Percentiles rank a stretch among this genome's conserved stretches.
Evolutionary conservation across 2,888 invertebrate genomes (phyloP).

Genomic region (Apamea monoglypha): DNA sequence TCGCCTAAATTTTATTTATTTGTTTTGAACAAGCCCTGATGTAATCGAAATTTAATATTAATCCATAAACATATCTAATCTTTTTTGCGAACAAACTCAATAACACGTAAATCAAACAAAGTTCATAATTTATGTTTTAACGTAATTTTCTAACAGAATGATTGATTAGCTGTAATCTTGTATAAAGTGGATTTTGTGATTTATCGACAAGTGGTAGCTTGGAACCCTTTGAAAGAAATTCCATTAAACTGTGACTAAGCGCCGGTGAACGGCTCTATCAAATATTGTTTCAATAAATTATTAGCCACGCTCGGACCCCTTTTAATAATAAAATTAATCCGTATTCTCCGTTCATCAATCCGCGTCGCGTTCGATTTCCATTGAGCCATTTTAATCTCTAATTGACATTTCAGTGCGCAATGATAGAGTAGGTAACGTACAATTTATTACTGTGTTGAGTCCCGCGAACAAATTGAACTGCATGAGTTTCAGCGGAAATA

Average conservation of each 20-base stretch:
- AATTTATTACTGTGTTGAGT: conserved; percentile 73
- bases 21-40: background rate
- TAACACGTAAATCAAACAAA: conserved; percentile 48
- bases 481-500: conserved; percentile 62
- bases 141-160: conserved; percentile 58
- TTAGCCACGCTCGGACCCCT: conserved; percentile 70
- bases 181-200: conserved; percentile 61
- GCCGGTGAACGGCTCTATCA: conserved; percentile 68
- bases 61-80: background rate
- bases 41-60: conserved; percentile 19
- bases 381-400: conserved; percentile 80
- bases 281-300: conserved; percentile 77
- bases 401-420: conserved; percentile 80
- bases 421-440: conserved; percentile 75
- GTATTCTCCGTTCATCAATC: conserved; percentile 78
- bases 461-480: conserved; percentile 61
- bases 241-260: conserved; percentile 73
- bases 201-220: conserved; percentile 64
- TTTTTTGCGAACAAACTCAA: conserved; percentile 30
- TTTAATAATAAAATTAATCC: conserved; percentile 79
- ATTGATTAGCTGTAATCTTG: conserved; percentile 66
- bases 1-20: conserved; percentile 13
- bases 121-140: conserved; percentile 37
- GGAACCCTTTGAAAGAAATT: conserved; percentile 73
- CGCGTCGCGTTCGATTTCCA: conserved; percentile 77